Percentiles rank a stretch among this genome's conserved stretches.
phyloP scores from a whole-genome alignment of 2,888 invertebrate genomes.

The Pegoplata infirma region DNA sequence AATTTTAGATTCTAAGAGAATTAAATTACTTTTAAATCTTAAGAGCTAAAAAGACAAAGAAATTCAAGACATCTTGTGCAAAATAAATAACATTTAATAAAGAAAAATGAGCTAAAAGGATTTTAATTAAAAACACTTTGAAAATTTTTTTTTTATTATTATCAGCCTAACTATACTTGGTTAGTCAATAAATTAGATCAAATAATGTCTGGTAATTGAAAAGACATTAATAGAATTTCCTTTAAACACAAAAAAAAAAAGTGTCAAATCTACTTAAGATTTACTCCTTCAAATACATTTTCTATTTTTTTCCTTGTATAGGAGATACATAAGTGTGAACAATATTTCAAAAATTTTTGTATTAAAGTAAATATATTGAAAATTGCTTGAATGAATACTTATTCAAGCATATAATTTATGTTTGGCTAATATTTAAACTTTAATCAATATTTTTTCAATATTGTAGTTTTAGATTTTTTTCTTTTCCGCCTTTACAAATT shows the following conservation, averaged over 20 bases:
- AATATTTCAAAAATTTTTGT: background rate
- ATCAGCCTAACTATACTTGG: too few species aligned
- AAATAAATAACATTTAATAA: background rate
- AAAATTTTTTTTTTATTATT: background rate
- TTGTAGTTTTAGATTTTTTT: background rate
- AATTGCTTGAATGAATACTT: slow-evolving; percentile 71
- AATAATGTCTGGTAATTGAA: background rate
- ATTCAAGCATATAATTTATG: slow-evolving; percentile 75
- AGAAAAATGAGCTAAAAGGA: background rate
- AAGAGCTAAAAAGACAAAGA: background rate
- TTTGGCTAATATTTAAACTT: slow-evolving; percentile 76
- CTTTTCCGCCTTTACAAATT: background rate
- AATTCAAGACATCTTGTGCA: background rate
- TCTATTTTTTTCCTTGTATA: too few species aligned
- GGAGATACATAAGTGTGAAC: background rate
- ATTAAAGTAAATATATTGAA: background rate
- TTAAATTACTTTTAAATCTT: background rate
- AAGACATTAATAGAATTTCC: background rate
- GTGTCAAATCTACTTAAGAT: slow-evolving; percentile 3
- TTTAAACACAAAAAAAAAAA: background rate
- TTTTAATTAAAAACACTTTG: slow-evolving; percentile 10
- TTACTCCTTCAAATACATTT: slow-evolving; percentile 5
- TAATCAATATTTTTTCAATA: slow-evolving; percentile 68
- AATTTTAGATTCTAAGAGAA: slow-evolving; percentile 5
- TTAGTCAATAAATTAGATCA: background rate